Evolutionary conservation across 2,797 vertebrate species (phyloP), one percentile per base, ranked within the genome.

Genomic region (Microhierax caerulescens): DNA sequence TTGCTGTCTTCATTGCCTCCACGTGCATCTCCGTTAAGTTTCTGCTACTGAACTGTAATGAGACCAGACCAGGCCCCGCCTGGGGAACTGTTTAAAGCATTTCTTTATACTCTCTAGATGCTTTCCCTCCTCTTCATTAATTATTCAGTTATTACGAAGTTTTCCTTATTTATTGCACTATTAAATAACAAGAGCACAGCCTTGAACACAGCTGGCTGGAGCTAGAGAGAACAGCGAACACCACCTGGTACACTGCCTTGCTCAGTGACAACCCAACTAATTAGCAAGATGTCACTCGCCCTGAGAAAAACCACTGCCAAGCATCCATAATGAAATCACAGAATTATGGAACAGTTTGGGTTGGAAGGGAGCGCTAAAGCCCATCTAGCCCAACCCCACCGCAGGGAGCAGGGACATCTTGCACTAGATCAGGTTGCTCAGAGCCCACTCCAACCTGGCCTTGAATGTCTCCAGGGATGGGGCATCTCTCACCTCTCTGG

Each of bases 11-110:
- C 37, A 19, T 54, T 37, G 39, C n/a, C n/a, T 70, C 32, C 30
- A n/a, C 30, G 39, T 4, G 0, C 11, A 20, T 22, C n/a, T 13
- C 59, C 0, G 3, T 39, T 67, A 72, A 65, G 24, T 4, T 47
- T 88, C 47, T 57, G 22, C 48, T 56, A 32, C 36, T 5, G 19
- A 77, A 50, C 20, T 19, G 17, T 28, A 75, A 51, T 4, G 11
- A 45, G 34, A 51, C 0, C 0, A 37, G 30, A 39, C 22, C 37
- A 75, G 25, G 43, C 43, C 30, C 30, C 22, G 34, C 36, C 11
- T 3, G 2, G 32, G 57, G 27, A 64, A 64, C 37, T 11, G 18
- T 48, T 81, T 24, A 56, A 81, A 39, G 37, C 60, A 12, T 10
- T 53, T 48, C 51, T 54, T 64, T 64, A 20, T 37, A 56, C 48